Conservation (phyloP, 2,113 vertebrate species). For the Prunella himalayana region DNA sequence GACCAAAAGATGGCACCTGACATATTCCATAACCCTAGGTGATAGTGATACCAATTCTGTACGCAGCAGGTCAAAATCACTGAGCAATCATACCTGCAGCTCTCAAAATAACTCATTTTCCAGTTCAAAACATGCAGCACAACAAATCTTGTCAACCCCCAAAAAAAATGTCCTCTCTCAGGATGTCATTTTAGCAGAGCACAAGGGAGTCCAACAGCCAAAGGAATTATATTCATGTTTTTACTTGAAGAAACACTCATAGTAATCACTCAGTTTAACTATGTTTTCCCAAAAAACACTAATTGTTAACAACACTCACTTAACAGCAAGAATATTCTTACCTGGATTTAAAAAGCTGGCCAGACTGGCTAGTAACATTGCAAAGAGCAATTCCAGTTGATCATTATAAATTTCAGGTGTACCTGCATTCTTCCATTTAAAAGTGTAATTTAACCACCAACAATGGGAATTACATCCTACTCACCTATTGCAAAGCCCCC, state of each 20-base stretch:
- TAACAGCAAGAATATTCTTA: background rate
- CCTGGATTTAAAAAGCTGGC: background rate
- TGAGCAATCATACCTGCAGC: background rate
- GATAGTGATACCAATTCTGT: background rate
- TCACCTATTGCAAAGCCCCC: background rate
- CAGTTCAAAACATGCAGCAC: background rate
- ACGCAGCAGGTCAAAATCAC: background rate
- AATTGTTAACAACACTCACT: background rate
- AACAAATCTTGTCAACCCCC: background rate
- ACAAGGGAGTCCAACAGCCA: background rate
- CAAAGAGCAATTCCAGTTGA: background rate
- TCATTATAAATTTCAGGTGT: background rate
- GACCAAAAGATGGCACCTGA: rapidly evolving
- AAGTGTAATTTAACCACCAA: background rate
- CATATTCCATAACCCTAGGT: rapidly evolving
- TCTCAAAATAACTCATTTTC: background rate
- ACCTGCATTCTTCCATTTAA: background rate
- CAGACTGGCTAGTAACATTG: background rate
- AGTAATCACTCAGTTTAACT: background rate
- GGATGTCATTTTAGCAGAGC: background rate
- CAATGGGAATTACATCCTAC: background rate
- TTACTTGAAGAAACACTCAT: background rate
- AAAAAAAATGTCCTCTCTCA: background rate
- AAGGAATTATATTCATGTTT: background rate
- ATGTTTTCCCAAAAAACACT: background rate